Evolutionary conservation across 2,113 vertebrate genomes (phyloP), one percentile per base, ranked within the genome.

Genomic region (Passer domesticus): DNA sequence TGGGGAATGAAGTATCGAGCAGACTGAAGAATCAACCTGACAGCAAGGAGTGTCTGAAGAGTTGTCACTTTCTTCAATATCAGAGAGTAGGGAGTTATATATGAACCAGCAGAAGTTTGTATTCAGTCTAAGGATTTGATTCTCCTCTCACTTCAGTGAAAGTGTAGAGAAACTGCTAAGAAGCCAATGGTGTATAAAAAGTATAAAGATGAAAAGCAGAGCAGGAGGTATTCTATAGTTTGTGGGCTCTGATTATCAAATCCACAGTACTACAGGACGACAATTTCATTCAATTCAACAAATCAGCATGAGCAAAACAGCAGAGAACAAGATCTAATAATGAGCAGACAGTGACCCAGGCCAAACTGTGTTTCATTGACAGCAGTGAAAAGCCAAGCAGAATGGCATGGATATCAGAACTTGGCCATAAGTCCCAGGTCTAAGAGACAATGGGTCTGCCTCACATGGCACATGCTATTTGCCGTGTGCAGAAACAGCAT

Each of bases 111-210:
- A 69, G 35, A 83, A 46, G 52, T 47, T 91, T 94, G 43, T 87
- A 31, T 90, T 79, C 59, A 70, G 9, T n/a, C 63, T 85, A 41
- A 94, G 50, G 63, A 74, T 87, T 88, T 94, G 76, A 76, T 94
- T 95, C 59, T 90, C 66, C 69, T 89, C 63, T 90, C 82, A 83
- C 55, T 37, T 79, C 63, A 41, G 23, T 44, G 62, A 28, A 90
- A 88, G 44, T 63, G 62, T 44, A 76, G 70, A 77, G 58, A 87
- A 88, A 67, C 30, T 3, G 3, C 75, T 44, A 79, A 83, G 84
- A 80, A 91, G 63, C 59, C 58, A 80, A 35, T 0, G 4, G 22
- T 44, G 28, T 72, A 52, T 28, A 73, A 79, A 72, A 6, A 58
- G 28, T 30, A 66, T 11, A 53, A 60, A 83, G 68, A 86, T 9